Conservation (phyloP, 1,140 invertebrate species). For the Panagrolaimus sp. region DNA sequence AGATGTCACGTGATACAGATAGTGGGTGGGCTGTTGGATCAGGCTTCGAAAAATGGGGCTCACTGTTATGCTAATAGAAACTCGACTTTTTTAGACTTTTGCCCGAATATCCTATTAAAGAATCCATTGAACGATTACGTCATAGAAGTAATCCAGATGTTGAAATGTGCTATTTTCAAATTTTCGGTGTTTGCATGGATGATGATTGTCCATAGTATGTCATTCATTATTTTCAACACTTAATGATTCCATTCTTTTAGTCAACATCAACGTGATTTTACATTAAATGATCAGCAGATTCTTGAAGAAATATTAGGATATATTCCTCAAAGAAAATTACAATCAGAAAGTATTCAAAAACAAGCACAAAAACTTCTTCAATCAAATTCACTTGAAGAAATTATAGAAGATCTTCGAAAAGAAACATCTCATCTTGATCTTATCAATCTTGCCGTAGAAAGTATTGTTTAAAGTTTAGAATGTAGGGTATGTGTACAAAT, state of each 20-base stretch:
- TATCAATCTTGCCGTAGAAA: not conserved
- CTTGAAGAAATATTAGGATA: not conserved
- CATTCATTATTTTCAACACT: not conserved
- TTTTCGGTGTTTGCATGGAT: not conserved
- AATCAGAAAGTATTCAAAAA: not conserved
- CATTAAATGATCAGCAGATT: constrained; percentile 5
- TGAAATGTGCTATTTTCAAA: not conserved
- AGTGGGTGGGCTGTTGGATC: no score
- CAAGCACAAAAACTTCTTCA: constrained; percentile 1
- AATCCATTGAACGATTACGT: not conserved
- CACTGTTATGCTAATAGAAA: no score
- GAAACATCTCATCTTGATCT: not conserved
- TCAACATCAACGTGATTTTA: not conserved
- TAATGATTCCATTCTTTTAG: constrained; percentile 4
- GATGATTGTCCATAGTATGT: not conserved
- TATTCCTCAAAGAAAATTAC: not conserved
- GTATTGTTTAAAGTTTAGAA: not conserved
- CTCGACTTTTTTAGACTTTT: not conserved
- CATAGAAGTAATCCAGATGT: not conserved
- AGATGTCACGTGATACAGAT: no score
- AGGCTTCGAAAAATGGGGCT: no score
- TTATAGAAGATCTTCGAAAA: no score
- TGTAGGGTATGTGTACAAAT: not conserved
- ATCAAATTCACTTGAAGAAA: no score
- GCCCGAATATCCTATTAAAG: not conserved